These are phyloP conservation scores for Origma solitaria DNA, from an alignment of 2,113 vertebrate genomes.

Conservation along the genomic window DNA sequence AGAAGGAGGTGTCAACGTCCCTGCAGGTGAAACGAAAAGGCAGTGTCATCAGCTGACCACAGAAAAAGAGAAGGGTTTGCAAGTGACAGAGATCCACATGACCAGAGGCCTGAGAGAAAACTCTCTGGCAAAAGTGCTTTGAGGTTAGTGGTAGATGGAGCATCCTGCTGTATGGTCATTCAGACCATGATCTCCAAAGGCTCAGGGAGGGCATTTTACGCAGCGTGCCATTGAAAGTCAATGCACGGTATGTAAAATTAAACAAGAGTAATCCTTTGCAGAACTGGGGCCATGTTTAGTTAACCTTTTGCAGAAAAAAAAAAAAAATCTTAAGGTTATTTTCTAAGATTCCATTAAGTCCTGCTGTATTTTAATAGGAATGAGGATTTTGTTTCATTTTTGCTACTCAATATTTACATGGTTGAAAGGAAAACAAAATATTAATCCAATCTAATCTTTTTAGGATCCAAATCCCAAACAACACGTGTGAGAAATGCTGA, in stretches of 20 bases:
- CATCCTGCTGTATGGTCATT: not conserved
- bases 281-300: conserved; percentile 47
- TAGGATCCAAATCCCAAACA: conserved; percentile 38
- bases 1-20: not conserved
- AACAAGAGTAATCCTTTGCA: conserved; percentile 47
- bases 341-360: conserved; percentile 34
- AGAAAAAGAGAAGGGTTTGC: not conserved
- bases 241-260: conserved; percentile 4
- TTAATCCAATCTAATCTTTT: conserved; percentile 50
- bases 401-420: conserved; percentile 40
- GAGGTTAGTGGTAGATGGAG: not conserved
- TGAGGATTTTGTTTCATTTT: conserved; percentile 44
- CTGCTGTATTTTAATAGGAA: conserved; percentile 37
- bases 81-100: not conserved
- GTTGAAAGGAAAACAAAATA: conserved; percentile 57
- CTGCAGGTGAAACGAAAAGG: not conserved
- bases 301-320: not conserved
- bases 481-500: not conserved
- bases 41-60: not conserved
- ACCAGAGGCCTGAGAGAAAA: not conserved
- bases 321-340: not conserved
- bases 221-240: not conserved
- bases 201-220: not conserved
- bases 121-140: not conserved
- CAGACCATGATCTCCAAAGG: not conserved